Base-by-base conservation (phyloP, 2,113 vertebrate species). In the Enhydra lutris region DNA sequence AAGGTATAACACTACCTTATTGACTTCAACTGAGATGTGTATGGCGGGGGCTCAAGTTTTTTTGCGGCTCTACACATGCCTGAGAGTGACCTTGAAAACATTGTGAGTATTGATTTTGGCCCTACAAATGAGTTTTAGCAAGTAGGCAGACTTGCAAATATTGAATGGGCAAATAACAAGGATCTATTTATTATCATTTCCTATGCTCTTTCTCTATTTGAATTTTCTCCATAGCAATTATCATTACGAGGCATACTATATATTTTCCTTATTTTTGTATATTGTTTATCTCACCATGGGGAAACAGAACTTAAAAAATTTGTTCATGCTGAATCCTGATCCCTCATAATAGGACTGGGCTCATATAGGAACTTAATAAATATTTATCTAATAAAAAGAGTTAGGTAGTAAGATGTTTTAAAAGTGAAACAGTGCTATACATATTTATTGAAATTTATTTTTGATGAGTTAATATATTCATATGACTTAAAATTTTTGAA, bases 401-500 rank as follows among this genome's bases (percentile, higher is more conserved):
- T 87, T 59, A 86, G 9, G 29, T 15, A 73, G 6, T 21, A 31
- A 42, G 15, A 39, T 39, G 18, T 47, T 84, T 85, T 76, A 85
- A 18, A 81, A 86, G 73, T 45, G 11, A 47, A n/a, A 85, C 0
- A 69, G 17, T 67, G 7, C 74, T 50, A 36, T 8, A 47, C 3
- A 87, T 2, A 21, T 89, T 74, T 95, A 50, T 42, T 17, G 24
- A 67, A 78, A 69, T 50, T 73, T 65, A 34, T 69, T 80, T 74
- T 85, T 63, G 34, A 63, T 17, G 20, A 24, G 1, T 89, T 34
- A 39, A 6, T 57, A 81, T 36, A 23, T 80, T 73, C 18, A 81
- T 50, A 59, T 31, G 21, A 11, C 50, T 67, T 94, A 92, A 96
- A 81, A 92, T 3, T 42, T 34, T 67, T 9, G 6, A 95, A n/a